Conservation (phyloP, 2,113 vertebrate species). For the Nycticorax nycticorax region DNA sequence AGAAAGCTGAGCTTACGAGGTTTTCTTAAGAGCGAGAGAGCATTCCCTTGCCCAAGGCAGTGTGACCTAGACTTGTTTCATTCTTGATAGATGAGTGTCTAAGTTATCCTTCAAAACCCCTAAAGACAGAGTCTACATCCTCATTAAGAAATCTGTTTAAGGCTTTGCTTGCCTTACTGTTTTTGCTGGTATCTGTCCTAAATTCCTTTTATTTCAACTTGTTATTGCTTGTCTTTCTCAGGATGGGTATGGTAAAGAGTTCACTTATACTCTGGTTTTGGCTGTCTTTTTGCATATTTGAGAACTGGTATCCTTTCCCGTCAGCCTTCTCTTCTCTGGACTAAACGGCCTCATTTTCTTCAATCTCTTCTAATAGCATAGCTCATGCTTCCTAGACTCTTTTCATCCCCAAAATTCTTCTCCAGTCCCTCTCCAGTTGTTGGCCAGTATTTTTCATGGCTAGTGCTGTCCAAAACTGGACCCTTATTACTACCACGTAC, state of each 20-base stretch:
- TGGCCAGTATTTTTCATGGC: background rate
- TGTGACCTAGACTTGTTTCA: background rate
- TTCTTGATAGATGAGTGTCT: background rate
- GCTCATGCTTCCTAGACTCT: background rate
- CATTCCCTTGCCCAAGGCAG: background rate
- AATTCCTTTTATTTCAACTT: background rate
- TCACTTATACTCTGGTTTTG: background rate
- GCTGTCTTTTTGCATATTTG: background rate
- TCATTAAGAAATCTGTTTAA: background rate
- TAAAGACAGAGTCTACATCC: background rate
- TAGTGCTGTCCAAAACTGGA: background rate
- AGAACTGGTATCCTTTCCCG: background rate
- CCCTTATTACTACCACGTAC: background rate
- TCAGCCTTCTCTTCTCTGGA: background rate
- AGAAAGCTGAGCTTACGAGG: background rate
- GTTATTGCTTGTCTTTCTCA: background rate
- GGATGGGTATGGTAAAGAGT: background rate
- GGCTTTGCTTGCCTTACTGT: background rate
- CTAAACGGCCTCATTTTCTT: background rate
- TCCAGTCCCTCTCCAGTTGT: rapidly evolving
- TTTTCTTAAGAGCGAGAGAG: background rate
- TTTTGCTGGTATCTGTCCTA: background rate
- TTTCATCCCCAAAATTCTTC: background rate
- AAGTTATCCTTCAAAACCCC: background rate
- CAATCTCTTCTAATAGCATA: background rate